Conservation (phyloP, 2,113 vertebrate genomes). For the Pseudolaguvia tuberculata region DNA sequence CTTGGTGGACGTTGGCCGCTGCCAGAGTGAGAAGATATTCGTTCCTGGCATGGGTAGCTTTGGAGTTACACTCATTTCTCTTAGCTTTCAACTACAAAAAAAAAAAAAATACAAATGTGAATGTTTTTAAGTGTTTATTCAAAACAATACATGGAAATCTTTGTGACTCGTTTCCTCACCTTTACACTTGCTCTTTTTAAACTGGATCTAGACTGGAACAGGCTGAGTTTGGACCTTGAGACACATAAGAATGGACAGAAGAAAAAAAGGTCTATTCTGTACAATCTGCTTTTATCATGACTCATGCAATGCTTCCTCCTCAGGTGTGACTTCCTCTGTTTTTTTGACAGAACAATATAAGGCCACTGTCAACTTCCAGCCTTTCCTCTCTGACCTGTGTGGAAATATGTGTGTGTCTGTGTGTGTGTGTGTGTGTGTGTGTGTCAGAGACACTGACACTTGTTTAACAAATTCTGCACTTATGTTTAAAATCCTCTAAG, state of each 20-base stretch:
- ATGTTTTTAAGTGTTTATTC: neutral
- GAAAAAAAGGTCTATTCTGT: slow-evolving; percentile 1
- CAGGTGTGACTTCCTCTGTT: slow-evolving; percentile 27
- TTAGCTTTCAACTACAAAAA: slow-evolving; percentile 77
- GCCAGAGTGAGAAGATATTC: slow-evolving; percentile 82
- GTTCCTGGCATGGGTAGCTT: slow-evolving; percentile 80
- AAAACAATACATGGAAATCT: neutral
- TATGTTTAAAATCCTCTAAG: slow-evolving; percentile 17
- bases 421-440: neutral
- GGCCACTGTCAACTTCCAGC: neutral
- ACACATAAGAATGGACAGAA: neutral
- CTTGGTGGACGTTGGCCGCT: slow-evolving; percentile 81
- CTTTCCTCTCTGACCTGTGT: neutral
- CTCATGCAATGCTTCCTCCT: slow-evolving; percentile 1
- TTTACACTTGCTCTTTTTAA: slow-evolving; percentile 85
- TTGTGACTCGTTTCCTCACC: slow-evolving; percentile 62
- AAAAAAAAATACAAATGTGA: slow-evolving; percentile 18
- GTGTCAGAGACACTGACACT: neutral
- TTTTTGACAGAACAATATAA: slow-evolving; percentile 30
- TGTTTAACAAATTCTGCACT: slow-evolving; percentile 42
- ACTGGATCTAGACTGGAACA: slow-evolving; percentile 85
- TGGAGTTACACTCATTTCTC: slow-evolving; percentile 78
- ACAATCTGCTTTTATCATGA: slow-evolving; percentile 12
- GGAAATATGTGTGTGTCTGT: slow-evolving; percentile 18
- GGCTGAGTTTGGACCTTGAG: slow-evolving; percentile 82